Evolutionary conservation across 2,113 vertebrate genomes (phyloP), one percentile per base, ranked within the genome.

Genomic region (Xyliphius kryptos): DNA sequence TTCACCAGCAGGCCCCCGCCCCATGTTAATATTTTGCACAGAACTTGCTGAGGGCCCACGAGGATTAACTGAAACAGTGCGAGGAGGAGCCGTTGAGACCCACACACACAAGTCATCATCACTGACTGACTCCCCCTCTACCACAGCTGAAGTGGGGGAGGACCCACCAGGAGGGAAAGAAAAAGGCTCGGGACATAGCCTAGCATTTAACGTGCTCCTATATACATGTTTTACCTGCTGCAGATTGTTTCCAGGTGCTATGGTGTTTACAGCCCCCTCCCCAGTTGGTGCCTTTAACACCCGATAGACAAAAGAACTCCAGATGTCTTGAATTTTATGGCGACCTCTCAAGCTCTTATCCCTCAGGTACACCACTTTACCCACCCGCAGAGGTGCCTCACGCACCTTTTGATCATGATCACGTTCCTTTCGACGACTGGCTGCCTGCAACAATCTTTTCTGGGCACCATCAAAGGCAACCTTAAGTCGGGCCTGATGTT

Each of bases 251-350:
- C 2, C 40, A 2, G 40, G 40, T 2, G 15, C 47, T 1, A 49
- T 11, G 5, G 16, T 20, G 11, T 57, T 56, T 1, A 56, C 52
- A 1, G 15, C 40, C 2, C 52, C 63, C 1, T 16, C 54, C 0
- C 1, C 19, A 10, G 19, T 46, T 2, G 54, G 63, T 3, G 40
- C 1, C 52, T 8, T 66, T 1, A 66, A 0, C 2, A 56, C 32
- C 53, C 49, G 41, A 9, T 66, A 56, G n/a, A 66, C 12, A 41
- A 49, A 22, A 11, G 63, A 40, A 16, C 50, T 50, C 50, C 61
- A 73, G 5, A 40, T n/a, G 36, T 74, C 58, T 4, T 60, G 55
- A 7, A 59, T 60, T 15, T 72, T 68, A 10, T 58, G 36, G 6
- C 55, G 53, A 4, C 65, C 65, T 6, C 55, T 11, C 1, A 53